Evolutionary conservation across 2,113 vertebrate genomes (phyloP).

Genomic region (Mustelus asterias): DNA sequence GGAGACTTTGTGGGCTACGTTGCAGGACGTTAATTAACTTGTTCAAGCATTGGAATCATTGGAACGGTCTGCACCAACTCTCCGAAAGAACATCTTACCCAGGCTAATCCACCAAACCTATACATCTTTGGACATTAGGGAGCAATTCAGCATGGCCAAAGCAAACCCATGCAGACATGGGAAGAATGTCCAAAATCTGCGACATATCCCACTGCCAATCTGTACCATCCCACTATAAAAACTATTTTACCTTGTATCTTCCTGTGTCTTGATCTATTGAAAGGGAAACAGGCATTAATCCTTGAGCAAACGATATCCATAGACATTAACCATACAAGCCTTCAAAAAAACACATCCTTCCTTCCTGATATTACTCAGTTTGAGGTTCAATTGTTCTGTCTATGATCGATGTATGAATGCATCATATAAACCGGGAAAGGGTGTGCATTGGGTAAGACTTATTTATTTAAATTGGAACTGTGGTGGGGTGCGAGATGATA

Average conservation of each 20-base stretch:
- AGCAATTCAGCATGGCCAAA: no score
- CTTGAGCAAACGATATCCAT: background rate
- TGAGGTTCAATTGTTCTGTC: background rate
- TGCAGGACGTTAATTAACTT: background rate
- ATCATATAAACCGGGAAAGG: background rate
- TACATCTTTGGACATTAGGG: no score
- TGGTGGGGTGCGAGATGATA: background rate
- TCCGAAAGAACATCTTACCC: no score
- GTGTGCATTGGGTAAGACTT: background rate
- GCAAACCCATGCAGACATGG: no score
- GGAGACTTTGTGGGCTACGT: background rate
- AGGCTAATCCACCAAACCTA: no score
- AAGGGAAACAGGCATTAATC: background rate
- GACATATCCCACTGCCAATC: no score
- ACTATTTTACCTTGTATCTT: background rate
- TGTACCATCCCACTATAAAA: background rate
- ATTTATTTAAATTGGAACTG: background rate
- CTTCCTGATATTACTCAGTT: background rate
- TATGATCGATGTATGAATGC: background rate
- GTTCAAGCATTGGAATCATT: background rate
- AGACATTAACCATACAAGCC: background rate
- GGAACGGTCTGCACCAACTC: no score
- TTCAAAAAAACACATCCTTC: background rate
- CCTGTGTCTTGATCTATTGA: conserved; percentile 12
- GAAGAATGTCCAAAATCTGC: background rate